Percentiles rank a stretch among this genome's conserved stretches.
phyloP scores from a whole-genome alignment of 1,140 invertebrate species.

The Anthonomus grandis region DNA sequence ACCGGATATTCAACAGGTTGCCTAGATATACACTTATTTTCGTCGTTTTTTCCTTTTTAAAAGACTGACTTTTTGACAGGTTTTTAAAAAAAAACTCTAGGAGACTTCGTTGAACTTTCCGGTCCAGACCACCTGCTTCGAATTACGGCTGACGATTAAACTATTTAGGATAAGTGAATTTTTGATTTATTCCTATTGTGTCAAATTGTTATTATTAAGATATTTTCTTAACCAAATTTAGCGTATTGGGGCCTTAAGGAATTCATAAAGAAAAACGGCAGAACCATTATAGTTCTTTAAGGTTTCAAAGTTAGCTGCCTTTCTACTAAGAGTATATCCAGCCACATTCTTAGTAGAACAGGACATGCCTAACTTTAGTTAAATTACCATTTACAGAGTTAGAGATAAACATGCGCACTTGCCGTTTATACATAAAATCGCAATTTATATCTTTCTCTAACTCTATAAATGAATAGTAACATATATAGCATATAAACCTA shows the following conservation, averaged over 20 bases:
- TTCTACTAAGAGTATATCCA: conserved; percentile 47
- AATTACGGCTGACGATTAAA: conserved; percentile 25
- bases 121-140: conserved; percentile 26
- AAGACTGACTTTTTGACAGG: conserved; percentile 34
- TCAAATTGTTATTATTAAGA: no score
- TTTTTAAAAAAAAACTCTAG: conserved; percentile 16
- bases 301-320: conserved; percentile 35
- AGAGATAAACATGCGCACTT: not conserved
- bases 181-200: conserved; percentile 16
- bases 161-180: no score
- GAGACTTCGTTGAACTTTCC: conserved; percentile 20
- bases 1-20: conserved; percentile 7
- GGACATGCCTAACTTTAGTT: conserved; percentile 35
- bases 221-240: no score
- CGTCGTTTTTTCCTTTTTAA: conserved; percentile 15
- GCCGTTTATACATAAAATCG: no score
- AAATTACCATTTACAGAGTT: conserved; percentile 9
- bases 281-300: not conserved
- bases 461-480: no score
- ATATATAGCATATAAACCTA: conserved; percentile 10
- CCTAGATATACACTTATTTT: conserved; percentile 17
- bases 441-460: no score
- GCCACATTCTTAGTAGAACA: conserved; percentile 47
- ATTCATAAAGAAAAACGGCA: conserved; percentile 7
- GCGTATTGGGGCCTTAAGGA: no score